Conservation (phyloP, 2,888 invertebrate species). For the Odontocolon sp. region DNA sequence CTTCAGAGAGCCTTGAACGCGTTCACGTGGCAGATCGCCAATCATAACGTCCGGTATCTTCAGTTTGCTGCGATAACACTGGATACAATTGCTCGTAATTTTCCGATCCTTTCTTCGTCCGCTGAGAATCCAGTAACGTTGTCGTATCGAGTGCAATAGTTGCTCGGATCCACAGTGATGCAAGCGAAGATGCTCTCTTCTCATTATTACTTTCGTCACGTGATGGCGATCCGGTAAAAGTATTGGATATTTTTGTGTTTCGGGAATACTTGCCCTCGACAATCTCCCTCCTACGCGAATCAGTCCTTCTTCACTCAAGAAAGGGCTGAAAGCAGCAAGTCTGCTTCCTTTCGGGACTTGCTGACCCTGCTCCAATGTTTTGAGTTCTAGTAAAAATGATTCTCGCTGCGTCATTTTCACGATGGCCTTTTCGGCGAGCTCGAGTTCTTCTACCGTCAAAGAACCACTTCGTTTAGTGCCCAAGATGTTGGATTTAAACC, state of each 20-base stretch:
- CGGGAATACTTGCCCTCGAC: conserved; percentile 12
- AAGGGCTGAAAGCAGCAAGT: conserved; percentile 26
- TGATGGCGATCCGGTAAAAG: conserved; percentile 30
- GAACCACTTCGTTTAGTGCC: neutral
- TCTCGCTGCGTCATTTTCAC: conserved; percentile 35
- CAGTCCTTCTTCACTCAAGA: conserved; percentile 24
- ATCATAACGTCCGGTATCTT: conserved; percentile 66
- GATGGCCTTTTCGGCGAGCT: conserved; percentile 22
- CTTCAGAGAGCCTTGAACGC: conserved; percentile 62
- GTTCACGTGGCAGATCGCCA: conserved; percentile 71
- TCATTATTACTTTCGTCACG: conserved; percentile 37
- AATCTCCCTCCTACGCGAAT: conserved; percentile 51
- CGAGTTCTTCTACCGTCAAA: conserved; percentile 30
- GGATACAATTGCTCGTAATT: conserved; percentile 65
- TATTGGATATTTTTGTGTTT: conserved; percentile 32
- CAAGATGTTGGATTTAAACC: conserved; percentile 6
- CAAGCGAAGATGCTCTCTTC: conserved; percentile 54
- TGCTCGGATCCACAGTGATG: conserved; percentile 62
- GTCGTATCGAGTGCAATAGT: conserved; percentile 52
- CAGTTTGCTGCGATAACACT: conserved; percentile 66
- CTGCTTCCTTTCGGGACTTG: conserved; percentile 23
- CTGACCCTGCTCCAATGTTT: neutral
- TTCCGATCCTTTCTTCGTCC: conserved; percentile 62
- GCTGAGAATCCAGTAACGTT: conserved; percentile 70
- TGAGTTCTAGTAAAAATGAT: conserved; percentile 15